Conservation (phyloP, 2,113 vertebrate species). For the Tapirus terrestris region DNA sequence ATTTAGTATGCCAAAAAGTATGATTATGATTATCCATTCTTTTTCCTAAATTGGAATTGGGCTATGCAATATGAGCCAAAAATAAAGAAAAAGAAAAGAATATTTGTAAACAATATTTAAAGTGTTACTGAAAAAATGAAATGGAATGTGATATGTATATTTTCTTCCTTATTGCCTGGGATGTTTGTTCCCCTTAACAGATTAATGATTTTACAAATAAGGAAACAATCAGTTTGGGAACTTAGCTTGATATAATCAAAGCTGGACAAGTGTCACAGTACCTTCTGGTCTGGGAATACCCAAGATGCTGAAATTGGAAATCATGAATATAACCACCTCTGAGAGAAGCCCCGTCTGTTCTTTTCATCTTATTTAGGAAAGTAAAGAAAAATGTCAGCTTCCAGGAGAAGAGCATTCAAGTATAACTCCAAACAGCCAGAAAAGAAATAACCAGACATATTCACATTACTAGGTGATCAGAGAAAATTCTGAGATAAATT, state of each 20-base stretch:
- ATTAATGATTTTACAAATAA: constrained; percentile 44
- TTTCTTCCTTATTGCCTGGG: not conserved
- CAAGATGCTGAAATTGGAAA: constrained; percentile 34
- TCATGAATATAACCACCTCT: not conserved
- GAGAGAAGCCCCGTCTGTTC: not conserved
- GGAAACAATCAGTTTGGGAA: constrained; percentile 15
- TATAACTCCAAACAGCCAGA: not conserved
- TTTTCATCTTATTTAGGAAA: constrained; percentile 50
- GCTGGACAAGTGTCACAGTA: not conserved
- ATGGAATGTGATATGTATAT: constrained; percentile 22
- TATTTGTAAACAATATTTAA: constrained; percentile 48
- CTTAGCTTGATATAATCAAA: constrained; percentile 21
- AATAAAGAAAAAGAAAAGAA: not conserved
- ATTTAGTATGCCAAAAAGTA: not conserved
- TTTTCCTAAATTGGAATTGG: not conserved
- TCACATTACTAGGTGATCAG: not conserved
- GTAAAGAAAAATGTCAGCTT: constrained; percentile 34
- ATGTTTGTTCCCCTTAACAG: constrained; percentile 24
- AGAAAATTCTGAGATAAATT: not conserved
- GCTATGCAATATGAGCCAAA: not conserved
- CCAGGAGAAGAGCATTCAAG: not conserved
- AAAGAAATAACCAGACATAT: not conserved
- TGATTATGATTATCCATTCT: not conserved
- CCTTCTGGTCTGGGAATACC: constrained; percentile 26
- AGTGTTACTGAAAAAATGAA: not conserved